phyloP scores from a whole-genome alignment of 2,113 vertebrate genomes.

The Atrichornis clamosus region DNA sequence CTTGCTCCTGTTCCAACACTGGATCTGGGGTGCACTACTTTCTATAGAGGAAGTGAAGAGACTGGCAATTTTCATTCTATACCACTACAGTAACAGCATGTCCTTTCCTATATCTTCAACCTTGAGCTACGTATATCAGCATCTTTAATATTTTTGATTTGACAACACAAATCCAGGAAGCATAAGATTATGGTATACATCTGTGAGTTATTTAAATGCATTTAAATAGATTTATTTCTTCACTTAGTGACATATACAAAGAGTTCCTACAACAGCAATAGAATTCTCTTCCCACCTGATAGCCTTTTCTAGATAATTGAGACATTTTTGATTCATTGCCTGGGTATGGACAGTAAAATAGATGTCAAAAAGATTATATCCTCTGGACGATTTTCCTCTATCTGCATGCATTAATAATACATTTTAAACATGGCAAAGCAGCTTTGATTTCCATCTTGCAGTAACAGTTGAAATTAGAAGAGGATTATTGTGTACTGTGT shows the following conservation, averaged over 20 bases:
- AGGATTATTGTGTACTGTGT: background rate
- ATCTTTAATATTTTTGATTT: background rate
- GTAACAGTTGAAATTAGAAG: background rate
- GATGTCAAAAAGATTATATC: conserved; percentile 3
- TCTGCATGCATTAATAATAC: conserved; percentile 13
- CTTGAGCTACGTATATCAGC: background rate
- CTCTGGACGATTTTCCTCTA: background rate
- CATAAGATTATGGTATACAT: rapidly evolving
- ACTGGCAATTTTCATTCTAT: background rate
- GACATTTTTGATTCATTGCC: conserved; percentile 11
- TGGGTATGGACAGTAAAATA: conserved; percentile 23
- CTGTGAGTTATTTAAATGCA: background rate
- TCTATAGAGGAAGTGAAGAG: background rate
- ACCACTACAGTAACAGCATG: background rate
- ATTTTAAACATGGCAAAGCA: background rate
- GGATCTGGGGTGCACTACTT: background rate
- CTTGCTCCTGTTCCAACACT: background rate
- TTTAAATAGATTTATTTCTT: background rate
- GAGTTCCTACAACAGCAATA: background rate
- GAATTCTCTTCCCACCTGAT: background rate
- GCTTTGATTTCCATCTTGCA: conserved; percentile 17
- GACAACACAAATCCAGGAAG: background rate
- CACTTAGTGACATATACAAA: background rate
- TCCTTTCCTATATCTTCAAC: background rate
- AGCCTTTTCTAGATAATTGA: background rate